phyloP scores from a whole-genome alignment of 2,797 vertebrate species.

The Ataeniobius toweri region DNA sequence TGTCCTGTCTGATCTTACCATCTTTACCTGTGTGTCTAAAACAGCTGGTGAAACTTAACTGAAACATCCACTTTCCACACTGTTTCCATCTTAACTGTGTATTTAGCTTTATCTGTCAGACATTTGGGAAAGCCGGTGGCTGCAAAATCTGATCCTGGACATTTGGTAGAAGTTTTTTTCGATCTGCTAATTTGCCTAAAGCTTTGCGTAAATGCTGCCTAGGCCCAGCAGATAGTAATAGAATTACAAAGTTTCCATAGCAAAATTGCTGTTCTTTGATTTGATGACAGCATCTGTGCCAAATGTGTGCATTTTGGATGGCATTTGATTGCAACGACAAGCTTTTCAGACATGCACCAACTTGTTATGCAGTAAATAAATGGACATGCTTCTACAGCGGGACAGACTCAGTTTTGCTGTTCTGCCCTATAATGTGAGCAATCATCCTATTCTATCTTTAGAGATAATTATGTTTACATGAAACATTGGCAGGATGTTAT shows the following conservation, averaged over 20 bases:
- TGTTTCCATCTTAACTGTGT: constrained; percentile 13
- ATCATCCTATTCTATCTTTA: background rate
- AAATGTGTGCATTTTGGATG: background rate
- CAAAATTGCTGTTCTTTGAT: background rate
- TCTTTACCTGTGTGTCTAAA: background rate
- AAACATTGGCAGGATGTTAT: background rate
- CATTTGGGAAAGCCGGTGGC: background rate
- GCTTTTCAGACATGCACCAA: background rate
- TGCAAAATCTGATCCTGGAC: background rate
- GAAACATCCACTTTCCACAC: constrained; percentile 1
- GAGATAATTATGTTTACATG: constrained; percentile 23
- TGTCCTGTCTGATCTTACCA: background rate
- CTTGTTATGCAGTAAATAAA: constrained; percentile 3
- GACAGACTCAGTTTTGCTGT: too few relatives aligned
- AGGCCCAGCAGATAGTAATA: background rate
- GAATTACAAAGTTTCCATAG: background rate
- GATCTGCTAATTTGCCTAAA: background rate
- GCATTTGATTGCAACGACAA: background rate
- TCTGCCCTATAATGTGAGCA: background rate
- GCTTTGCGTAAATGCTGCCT: background rate
- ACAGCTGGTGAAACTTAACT: constrained; percentile 3
- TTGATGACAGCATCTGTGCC: background rate
- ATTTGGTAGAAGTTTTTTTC: background rate
- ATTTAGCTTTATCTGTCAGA: constrained; percentile 3
- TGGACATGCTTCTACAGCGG: background rate